phyloP scores from a whole-genome alignment of 2,888 invertebrate species.

The Hartigia nigra region DNA sequence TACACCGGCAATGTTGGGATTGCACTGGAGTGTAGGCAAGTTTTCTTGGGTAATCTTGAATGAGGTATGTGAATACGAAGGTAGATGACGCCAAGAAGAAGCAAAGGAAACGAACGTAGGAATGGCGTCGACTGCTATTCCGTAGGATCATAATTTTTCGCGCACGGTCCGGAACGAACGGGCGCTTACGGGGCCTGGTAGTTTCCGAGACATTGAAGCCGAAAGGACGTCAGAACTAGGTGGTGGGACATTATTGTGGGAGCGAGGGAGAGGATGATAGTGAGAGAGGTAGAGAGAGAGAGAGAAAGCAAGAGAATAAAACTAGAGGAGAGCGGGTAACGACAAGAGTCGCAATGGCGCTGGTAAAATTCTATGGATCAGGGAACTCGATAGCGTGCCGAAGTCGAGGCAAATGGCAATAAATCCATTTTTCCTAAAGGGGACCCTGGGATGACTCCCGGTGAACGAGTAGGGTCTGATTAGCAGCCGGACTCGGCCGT shows the following conservation, averaged over 20 bases:
- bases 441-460: constrained; percentile 41
- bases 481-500: constrained; percentile 67
- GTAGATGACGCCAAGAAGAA: not conserved
- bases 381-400: constrained; percentile 67
- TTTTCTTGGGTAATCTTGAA: not conserved
- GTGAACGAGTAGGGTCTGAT: constrained; percentile 64
- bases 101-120: constrained; percentile 9
- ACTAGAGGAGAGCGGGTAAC: constrained; percentile 33
- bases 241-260: not conserved
- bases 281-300: constrained; percentile 8
- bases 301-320: constrained; percentile 22
- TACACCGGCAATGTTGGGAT: not conserved
- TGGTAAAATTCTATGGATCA: constrained; percentile 64
- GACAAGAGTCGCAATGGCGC: constrained; percentile 27
- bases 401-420: constrained; percentile 66
- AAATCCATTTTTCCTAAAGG: constrained; percentile 67
- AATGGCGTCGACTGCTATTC: not conserved
- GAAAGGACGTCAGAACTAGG: constrained; percentile 17
- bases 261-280: constrained; percentile 36
- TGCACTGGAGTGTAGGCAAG: not conserved
- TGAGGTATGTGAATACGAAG: not conserved
- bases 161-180: not conserved
- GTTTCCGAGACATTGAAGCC: constrained; percentile 28
- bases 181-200: constrained; percentile 11
- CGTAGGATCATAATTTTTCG: not conserved